Base-by-base conservation (phyloP, 37 sponge, comb jelly and placozoan genomes). In the Haliclona indistincta region DNA sequence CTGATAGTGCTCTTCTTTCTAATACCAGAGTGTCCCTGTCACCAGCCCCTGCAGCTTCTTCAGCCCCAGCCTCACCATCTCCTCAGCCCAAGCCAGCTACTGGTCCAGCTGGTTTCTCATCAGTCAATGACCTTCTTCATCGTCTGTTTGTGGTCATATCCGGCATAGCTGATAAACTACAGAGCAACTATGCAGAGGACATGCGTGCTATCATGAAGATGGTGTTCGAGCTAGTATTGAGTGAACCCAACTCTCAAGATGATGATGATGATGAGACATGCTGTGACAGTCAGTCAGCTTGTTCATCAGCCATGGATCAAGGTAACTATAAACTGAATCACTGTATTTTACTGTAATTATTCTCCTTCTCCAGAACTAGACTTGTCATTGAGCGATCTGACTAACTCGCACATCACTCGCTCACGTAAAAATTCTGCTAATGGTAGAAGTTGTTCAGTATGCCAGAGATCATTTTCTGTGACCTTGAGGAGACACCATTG, bases 81-180 rank as follows among this genome's bases (percentile, higher is more conserved):
- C n/a, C 60, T 3, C 23, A 15, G 1, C 29, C 43, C 33, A 62
- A 28, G 71, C 23, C 2, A 56, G n/a, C 51, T 45, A 69, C 38
- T 7, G 79, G 79, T 0, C 84, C 79, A 0, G 80, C 71, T 33
- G 90, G 80, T 22, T 89, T 89, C 67, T 42, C 75, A 32, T 69
- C 63, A 25, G 71, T 79, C 3, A 73, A 84, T 26, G 89, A 93
- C 42, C 58, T 82, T 22, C 79, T 93, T 55, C 89, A 93, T 35
- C 38, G 83, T 4, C 86, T 93, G 40, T 93, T 93, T 55, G 63
- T 93, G 8, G 86, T 73, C 42, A 85, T 93, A 22, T 93, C 89
- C 10, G 83, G 90, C 38, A 78, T 93, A 8, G 94, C 94, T 1
- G 94, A 93, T 52, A 85, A 93, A 54, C 75, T 93, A 63, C 94